Evolutionary conservation across 2,888 invertebrate genomes (phyloP).

Genomic region (Aricia artaxerxes): DNA sequence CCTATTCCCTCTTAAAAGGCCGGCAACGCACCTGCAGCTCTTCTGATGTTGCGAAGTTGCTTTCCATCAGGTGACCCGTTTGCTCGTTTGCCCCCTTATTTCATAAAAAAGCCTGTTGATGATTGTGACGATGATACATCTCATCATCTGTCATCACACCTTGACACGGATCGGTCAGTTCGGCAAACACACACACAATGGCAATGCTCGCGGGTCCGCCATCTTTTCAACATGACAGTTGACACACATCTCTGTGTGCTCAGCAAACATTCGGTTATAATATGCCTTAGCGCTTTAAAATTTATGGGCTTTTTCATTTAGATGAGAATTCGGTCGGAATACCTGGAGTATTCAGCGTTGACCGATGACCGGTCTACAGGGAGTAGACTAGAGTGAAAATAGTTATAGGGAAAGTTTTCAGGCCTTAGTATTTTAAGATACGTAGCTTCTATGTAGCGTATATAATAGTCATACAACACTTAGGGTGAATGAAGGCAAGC

Average conservation of each 20-base stretch:
- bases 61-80: too few relatives aligned
- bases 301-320: background rate
- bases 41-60: too few relatives aligned
- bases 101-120: too few relatives aligned
- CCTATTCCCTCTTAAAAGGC: too few relatives aligned
- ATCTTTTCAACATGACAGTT: constrained; percentile 7
- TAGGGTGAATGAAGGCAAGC: too few relatives aligned
- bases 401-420: background rate
- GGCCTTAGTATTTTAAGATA: background rate
- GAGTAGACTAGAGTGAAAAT: background rate
- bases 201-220: constrained; percentile 11
- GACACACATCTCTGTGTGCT: constrained; percentile 4
- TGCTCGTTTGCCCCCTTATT: too few relatives aligned
- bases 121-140: background rate
- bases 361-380: background rate
- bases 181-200: background rate
- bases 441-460: too few relatives aligned
- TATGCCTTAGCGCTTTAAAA: constrained; percentile 7
- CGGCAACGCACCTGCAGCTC: too few relatives aligned
- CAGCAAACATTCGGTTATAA: constrained; percentile 12
- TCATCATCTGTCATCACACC: constrained; percentile 17
- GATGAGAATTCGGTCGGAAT: background rate
- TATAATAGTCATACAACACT: too few relatives aligned
- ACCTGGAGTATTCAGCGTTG: background rate
- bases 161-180: constrained; percentile 17